Evolutionary conservation across 2,113 vertebrate genomes (phyloP), one percentile per base, ranked within the genome.

Genomic region (Neotragus pygmaeus): DNA sequence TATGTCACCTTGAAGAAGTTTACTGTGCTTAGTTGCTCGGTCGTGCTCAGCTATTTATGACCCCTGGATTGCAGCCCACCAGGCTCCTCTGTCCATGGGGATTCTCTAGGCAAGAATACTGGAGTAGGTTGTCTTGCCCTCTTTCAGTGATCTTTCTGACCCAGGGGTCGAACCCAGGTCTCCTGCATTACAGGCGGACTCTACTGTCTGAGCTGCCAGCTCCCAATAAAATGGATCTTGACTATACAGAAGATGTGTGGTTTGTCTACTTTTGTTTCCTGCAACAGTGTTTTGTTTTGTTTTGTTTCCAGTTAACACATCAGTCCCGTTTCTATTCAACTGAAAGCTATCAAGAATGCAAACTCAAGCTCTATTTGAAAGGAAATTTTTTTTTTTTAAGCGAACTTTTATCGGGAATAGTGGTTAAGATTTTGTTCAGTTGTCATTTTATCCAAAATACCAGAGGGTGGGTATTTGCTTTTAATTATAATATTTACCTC

Each of bases 231-330:
- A 58, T 91, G 45, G 33, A 9, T 23, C 64, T 93, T 87, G 70
- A 86, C 77, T 94, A 21, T 53, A 51, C 30, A 81, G 57, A 92
- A 88, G 28, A 60, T 39, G n/a, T 47, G 64, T 88, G 27, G 90
- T 96, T 95, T 87, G 39, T 70, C 93, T 81, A 49, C 16, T 16
- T 90, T 85, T 84, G 25, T 94, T 86, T 92, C 19, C 58, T 86
- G 23, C 11, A 85, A 58, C 2, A 30, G 5, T 64, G 88, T 96
- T 91, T 87, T 43, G 15, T 33, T 19, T 36, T 21, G 33, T 23
- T 70, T 73, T 73, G 39, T 27, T 75, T 6, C 51, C 73, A 47
- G 77, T 91, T 89, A 91, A 86, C 45, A 55, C 43, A 83, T 91
- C 91, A 84, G 25, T 90, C 15, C 77, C 80, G 5, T 91, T n/a